Conservation (phyloP, 2,888 invertebrate species). For the Aelia acuminata region DNA sequence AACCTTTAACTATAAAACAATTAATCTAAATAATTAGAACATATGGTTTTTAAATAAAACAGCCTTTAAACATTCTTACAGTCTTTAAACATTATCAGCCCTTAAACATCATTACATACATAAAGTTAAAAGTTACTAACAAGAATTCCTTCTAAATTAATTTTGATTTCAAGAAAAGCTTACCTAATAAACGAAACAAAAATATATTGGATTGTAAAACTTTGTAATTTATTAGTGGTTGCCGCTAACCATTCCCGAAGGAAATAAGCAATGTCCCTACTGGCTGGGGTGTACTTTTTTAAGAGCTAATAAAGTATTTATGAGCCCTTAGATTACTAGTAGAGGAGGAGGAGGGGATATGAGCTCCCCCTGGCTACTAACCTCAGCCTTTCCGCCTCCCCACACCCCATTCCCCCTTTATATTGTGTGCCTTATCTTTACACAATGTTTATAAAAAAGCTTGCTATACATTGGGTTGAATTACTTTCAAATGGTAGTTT, state of each 20-base stretch:
- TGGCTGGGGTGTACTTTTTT: conserved; percentile 5
- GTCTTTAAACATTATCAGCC: too few relatives aligned
- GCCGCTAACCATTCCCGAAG: conserved; percentile 22
- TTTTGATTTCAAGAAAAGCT: neutral
- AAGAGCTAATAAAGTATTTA: conserved; percentile 45
- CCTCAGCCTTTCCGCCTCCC: neutral
- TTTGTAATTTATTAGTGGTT: conserved; percentile 4
- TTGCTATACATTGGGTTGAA: conserved; percentile 24
- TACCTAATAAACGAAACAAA: neutral
- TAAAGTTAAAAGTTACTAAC: too few relatives aligned
- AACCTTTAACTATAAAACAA: too few relatives aligned
- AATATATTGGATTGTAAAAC: neutral
- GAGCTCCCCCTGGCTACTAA: neutral
- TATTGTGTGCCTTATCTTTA: conserved; percentile 45
- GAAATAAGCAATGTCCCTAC: conserved; percentile 20
- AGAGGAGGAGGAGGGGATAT: neutral
- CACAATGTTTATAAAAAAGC: conserved; percentile 27
- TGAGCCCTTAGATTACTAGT: conserved; percentile 34
- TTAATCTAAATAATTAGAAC: too few relatives aligned
- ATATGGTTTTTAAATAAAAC: too few relatives aligned
- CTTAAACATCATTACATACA: too few relatives aligned
- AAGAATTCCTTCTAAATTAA: too few relatives aligned
- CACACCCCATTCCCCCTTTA: neutral
- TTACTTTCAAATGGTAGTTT: conserved; percentile 39
- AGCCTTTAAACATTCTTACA: too few relatives aligned